Evolutionary conservation across 2,797 vertebrate genomes (phyloP).

Genomic region (Rhinella marina): DNA sequence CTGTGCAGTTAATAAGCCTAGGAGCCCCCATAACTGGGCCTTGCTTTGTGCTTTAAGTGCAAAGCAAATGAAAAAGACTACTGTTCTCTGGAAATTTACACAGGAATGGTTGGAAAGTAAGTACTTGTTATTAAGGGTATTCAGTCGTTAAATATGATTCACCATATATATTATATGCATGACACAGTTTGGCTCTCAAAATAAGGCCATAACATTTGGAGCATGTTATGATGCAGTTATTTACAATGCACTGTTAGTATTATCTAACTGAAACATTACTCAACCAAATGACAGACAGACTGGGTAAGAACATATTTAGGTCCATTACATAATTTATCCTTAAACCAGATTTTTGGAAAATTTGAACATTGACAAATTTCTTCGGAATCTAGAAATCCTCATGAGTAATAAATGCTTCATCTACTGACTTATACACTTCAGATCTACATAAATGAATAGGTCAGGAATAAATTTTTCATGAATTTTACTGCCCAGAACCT

Average conservation of each 20-base stretch:
- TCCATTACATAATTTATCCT: slow-evolving; percentile 10
- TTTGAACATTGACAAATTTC: not conserved
- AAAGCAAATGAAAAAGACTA: not conserved
- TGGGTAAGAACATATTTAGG: not conserved
- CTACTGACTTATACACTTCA: not conserved
- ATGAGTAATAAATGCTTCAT: slow-evolving; percentile 21
- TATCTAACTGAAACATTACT: not conserved
- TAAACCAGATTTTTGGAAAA: slow-evolving; percentile 9
- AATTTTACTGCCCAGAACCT: not conserved
- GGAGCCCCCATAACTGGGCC: not conserved
- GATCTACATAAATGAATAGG: not conserved
- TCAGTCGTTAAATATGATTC: not conserved
- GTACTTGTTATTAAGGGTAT: not conserved
- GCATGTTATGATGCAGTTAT: not conserved
- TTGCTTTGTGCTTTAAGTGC: not conserved
- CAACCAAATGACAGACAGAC: not conserved
- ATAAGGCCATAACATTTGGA: not conserved
- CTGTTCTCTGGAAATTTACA: not conserved
- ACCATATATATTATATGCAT: not conserved
- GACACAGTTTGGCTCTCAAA: not conserved
- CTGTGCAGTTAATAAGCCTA: not conserved
- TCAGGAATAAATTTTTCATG: not conserved
- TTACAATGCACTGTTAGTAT: not conserved
- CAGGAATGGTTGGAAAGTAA: not conserved
- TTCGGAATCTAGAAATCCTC: not conserved